Evolutionary conservation across 2,797 vertebrate species (phyloP).

Genomic region (Rhinogobio ventralis): DNA sequence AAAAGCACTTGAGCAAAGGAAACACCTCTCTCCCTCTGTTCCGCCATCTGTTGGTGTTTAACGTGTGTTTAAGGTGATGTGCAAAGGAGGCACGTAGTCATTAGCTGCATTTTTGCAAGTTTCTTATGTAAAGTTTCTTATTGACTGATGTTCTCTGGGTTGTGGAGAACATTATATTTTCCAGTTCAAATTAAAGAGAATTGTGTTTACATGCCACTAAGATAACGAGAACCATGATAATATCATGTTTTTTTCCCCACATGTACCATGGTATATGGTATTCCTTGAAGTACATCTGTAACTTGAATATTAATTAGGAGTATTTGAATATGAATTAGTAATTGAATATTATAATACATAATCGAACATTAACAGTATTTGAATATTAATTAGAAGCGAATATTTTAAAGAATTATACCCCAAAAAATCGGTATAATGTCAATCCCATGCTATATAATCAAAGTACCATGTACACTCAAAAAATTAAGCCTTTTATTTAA

Average conservation of each 20-base stretch:
- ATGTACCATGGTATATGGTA: too few species aligned
- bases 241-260: neutral
- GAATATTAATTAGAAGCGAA: neutral
- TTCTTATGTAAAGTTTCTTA: slow-evolving; percentile 5
- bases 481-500: too few species aligned
- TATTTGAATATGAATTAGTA: neutral
- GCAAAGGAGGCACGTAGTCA: slow-evolving; percentile 16
- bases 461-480: too few species aligned
- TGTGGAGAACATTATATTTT: neutral
- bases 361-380: too few species aligned
- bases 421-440: too few species aligned
- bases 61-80: slow-evolving; percentile 41
- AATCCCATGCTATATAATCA: too few species aligned
- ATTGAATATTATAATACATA: too few species aligned
- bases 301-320: too few species aligned
- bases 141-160: neutral
- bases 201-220: neutral
- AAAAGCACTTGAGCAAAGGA: slow-evolving; percentile 48
- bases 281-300: neutral
- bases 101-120: slow-evolving; percentile 1
- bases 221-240: neutral
- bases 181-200: neutral
- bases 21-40: slow-evolving; percentile 55
- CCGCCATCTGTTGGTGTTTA: slow-evolving; percentile 61
- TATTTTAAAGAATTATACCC: neutral